These are phyloP conservation scores for Megaceryle alcyon DNA, from an alignment of 2,797 vertebrate species.

Conservation along the genomic window DNA sequence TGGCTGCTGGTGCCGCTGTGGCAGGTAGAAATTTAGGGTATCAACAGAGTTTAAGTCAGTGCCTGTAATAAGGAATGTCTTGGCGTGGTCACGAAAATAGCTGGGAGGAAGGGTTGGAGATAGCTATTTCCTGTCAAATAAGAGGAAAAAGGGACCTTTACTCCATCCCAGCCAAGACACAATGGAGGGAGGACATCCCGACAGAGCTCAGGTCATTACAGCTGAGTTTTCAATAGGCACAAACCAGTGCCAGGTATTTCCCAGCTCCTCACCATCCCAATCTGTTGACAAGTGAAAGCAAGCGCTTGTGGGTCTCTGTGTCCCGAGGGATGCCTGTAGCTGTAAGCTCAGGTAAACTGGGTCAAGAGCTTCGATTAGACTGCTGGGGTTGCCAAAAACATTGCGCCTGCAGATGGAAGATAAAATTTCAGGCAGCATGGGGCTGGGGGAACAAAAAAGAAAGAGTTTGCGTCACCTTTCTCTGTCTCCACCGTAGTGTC, in stretches of 20 bases:
- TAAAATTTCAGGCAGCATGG: neutral
- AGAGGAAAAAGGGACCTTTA: conserved; percentile 40
- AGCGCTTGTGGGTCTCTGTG: neutral
- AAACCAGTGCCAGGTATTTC: neutral
- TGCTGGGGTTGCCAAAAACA: fast-evolving
- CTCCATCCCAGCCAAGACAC: conserved; percentile 6
- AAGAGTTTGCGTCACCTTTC: neutral
- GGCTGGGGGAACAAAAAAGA: neutral
- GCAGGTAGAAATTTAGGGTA: neutral
- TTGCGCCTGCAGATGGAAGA: neutral
- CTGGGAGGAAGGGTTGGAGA: conserved; percentile 39
- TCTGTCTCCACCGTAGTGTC: neutral
- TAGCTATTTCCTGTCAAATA: conserved; percentile 46
- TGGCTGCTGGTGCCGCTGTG: neutral
- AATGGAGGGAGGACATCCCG: conserved; percentile 34
- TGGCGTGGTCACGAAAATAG: neutral
- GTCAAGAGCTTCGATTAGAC: neutral
- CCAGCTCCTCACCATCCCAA: fast-evolving
- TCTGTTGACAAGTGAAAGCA: neutral
- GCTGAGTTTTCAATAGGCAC: neutral
- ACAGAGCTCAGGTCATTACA: neutral
- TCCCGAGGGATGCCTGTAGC: neutral
- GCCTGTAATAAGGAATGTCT: neutral
- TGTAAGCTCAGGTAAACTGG: neutral
- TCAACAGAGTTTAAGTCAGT: neutral